These are phyloP conservation scores for Achatina immaculata DNA, from an alignment of 1,140 invertebrate species.

Conservation along the genomic window DNA sequence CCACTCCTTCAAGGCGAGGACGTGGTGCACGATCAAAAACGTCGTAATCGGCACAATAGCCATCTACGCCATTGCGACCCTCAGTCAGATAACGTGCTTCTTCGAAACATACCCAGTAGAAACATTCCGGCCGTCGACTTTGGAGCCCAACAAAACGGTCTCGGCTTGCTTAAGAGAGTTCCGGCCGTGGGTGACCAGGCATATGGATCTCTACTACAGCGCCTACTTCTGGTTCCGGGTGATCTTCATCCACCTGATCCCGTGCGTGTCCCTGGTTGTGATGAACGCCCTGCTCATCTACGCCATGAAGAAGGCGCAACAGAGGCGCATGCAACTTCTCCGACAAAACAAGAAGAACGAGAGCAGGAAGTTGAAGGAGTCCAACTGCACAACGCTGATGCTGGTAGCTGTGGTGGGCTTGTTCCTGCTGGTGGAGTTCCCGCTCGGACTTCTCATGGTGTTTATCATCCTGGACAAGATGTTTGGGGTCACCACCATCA, in stretches of 20 bases:
- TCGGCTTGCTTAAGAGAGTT: constrained; percentile 48
- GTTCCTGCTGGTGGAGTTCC: constrained; percentile 91
- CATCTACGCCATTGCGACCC: constrained; percentile 81
- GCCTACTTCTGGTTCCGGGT: constrained; percentile 88
- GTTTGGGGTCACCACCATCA: constrained; percentile 69
- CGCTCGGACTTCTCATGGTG: constrained; percentile 83
- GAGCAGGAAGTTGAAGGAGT: constrained; percentile 84
- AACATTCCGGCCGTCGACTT: constrained; percentile 77
- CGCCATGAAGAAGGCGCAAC: constrained; percentile 86
- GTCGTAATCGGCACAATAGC: constrained; percentile 83
- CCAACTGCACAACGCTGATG: constrained; percentile 94
- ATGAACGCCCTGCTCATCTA: constrained; percentile 89
- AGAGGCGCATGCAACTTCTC: constrained; percentile 83
- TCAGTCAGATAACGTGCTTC: constrained; percentile 85
- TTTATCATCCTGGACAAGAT: constrained; percentile 85
- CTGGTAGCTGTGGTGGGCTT: constrained; percentile 94
- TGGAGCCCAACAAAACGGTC: constrained; percentile 71
- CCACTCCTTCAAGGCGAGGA: constrained; percentile 84
- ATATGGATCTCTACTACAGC: constrained; percentile 82
- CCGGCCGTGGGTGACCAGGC: constrained; percentile 69
- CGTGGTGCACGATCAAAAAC: constrained; percentile 89
- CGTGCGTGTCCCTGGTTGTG: constrained; percentile 88
- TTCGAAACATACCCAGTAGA: constrained; percentile 77
- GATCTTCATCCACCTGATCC: constrained; percentile 89
- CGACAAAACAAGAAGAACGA: constrained; percentile 88